Evolutionary conservation across 1,140 invertebrate genomes (phyloP), one percentile per base, ranked within the genome.

Genomic region (Pseudomyrmex pallidus): DNA sequence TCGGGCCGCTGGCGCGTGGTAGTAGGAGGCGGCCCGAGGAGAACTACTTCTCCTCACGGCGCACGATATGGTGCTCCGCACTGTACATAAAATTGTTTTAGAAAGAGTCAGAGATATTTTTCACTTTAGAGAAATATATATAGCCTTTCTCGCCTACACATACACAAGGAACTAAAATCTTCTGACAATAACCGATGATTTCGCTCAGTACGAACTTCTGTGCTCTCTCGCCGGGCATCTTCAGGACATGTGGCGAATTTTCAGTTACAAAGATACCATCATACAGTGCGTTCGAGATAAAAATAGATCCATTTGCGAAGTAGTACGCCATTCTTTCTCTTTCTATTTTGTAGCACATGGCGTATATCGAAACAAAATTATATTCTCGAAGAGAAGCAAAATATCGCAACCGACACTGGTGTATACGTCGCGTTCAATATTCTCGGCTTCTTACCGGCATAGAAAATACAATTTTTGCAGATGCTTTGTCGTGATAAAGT

Each of bases 401-500:
- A 64, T 70, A 78, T 70, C 44, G 74, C 50, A 44, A 78, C 25
- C 35, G 17, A 5, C 9, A 4, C 17, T 70, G 54, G 20, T 48
- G 25, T 72, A 80, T 72, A 3, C 54, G 35, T 35, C 66, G 10
- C 15, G 35, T 35, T 35, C 12, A 54, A 76, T 35, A 20, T 44
- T 78, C 20, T 48, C 74, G 10, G 25, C 44, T 59, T 74, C 63
- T 74, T 63, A 70, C 76, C 12, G 52, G 8, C 52, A 17, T 48
- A n/a, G 76, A 80, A 59, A 59, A 80, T 80, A 72, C 76, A 70
- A 80, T 80, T 80, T 80, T 70, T 56, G 20, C 44, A 44, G 15
- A 80, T 72, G 54, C 66, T 59, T 35, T 59, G 35, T 54, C 15
- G 13, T 68, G 76, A 80, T 61, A 72, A 70, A 80, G 44, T 80